Evolutionary conservation across 2,797 vertebrate genomes (phyloP), one percentile per base, ranked within the genome.

Genomic region (Chelon labrosus): DNA sequence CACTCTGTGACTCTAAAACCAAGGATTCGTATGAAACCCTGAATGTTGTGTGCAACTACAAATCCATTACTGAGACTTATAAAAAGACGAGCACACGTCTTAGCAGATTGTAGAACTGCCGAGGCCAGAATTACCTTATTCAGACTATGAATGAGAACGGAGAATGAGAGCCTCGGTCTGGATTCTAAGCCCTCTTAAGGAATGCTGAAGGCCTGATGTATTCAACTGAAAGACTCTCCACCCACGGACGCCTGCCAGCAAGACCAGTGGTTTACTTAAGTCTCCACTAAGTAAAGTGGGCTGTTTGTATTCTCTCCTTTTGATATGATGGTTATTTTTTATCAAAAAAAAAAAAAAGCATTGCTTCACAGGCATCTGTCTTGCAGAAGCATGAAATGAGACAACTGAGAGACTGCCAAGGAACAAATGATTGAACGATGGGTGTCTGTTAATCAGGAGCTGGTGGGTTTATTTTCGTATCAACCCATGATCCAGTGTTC

Each of bases 91-190:
- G 64, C 53, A 65, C 58, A 59, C 39, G 68, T 74, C 51, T 65
- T 47, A 77, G 74, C 38, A 77, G 78, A 77, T 2, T 66, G 60
- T 77, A 76, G 54, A 59, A 82, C 47, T 79, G 70, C 69, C 64
- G 82, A 61, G 76, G 79, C 76, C 81, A 61, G 68, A 72, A 73
- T 82, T 55, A 64, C 65, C 73, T 63, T 79, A 83, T 86, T 88
- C 77, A 88, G 54, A 60, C 31, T 79, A 31, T 80, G 77, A 85
- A 85, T 84, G 76, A 69, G 58, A 78, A 54, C 1, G 4, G 0
- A 75, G 57, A 84, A 75, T 62, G 51, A 64, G 56, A 62, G 56
- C 75, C 83, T 82, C 50, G 75, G 70, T 72, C 46, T 73, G 47
- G 52, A 85, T 75, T 66, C 62, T 64, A 54, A 84, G 65, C 53